A percentile compares a stretch with the other conserved stretches of the same genome.
Evolutionary conservation across 2,113 vertebrate genomes (phyloP).

Genomic region (Conger conger): DNA sequence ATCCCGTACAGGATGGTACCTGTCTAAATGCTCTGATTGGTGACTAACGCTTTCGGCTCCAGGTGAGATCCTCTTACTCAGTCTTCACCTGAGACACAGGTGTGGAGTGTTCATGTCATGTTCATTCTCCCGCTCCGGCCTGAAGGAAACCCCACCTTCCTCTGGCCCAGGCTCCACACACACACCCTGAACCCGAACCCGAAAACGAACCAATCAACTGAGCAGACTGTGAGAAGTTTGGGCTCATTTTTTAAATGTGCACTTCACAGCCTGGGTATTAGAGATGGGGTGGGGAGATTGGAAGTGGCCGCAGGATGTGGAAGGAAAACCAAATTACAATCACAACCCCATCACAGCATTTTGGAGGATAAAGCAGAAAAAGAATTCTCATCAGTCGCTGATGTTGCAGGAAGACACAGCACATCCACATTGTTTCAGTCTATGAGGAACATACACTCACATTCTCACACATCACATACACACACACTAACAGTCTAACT

Average conservation of each 20-base stretch:
- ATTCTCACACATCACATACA: no score
- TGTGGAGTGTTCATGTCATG: no score
- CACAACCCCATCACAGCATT: slow-evolving; percentile 23
- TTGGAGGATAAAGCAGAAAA: background rate
- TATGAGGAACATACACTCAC: background rate
- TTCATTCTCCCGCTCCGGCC: no score
- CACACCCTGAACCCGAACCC: no score
- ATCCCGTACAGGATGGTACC: no score
- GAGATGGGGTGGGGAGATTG: background rate
- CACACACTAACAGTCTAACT: background rate
- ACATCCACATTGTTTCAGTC: background rate
- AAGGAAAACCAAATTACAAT: slow-evolving; percentile 52
- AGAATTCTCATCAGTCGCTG: slow-evolving; percentile 8
- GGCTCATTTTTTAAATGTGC: slow-evolving; percentile 16
- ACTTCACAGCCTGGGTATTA: slow-evolving; percentile 24
- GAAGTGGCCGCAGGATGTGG: slow-evolving; percentile 17
- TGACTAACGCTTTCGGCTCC: no score
- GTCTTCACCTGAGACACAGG: no score
- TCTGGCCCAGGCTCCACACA: no score
- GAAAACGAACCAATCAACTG: background rate
- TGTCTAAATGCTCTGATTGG: no score
- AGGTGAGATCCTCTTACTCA: no score
- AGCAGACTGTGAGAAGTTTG: slow-evolving; percentile 10
- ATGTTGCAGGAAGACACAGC: background rate
- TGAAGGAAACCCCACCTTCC: no score